A percentile compares a stretch with the other conserved stretches of the same genome.
phyloP scores from a whole-genome alignment of 2,113 vertebrate species.

The Desmodus rotundus region DNA sequence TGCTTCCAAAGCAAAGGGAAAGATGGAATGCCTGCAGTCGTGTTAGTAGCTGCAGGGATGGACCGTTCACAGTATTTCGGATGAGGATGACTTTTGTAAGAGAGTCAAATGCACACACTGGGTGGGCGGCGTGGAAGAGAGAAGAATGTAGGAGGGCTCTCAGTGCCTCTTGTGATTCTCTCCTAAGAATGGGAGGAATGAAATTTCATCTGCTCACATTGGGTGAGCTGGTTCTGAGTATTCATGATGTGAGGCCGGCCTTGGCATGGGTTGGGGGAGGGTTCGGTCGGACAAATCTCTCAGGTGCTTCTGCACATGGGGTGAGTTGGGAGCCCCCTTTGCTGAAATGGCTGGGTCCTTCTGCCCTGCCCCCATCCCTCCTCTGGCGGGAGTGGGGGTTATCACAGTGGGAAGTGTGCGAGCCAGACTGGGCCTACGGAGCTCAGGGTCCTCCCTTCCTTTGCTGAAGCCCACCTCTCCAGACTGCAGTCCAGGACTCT shows the following conservation, averaged over 20 bases:
- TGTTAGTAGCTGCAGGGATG: constrained; percentile 43
- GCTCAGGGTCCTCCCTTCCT: background rate
- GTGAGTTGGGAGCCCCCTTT: background rate
- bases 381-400: background rate
- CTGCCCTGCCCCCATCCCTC: background rate
- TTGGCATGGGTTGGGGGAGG: background rate
- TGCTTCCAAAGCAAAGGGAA: constrained; percentile 76
- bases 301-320: background rate
- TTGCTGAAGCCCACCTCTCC: background rate
- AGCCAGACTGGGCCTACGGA: background rate
- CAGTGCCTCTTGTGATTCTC: background rate
- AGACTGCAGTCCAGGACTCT: background rate
- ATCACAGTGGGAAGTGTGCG: background rate
- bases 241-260: background rate
- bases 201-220: background rate
- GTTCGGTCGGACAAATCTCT: fast-evolving
- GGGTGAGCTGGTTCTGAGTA: background rate
- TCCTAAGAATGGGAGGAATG: background rate
- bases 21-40: constrained; percentile 48
- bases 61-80: background rate
- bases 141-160: background rate
- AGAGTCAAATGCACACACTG: background rate
- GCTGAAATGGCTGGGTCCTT: background rate
- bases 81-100: constrained; percentile 44
- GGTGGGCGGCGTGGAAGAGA: constrained; percentile 27